Base-by-base conservation (phyloP, 2,113 vertebrate genomes). In the Cynoglossus semilaevis region DNA sequence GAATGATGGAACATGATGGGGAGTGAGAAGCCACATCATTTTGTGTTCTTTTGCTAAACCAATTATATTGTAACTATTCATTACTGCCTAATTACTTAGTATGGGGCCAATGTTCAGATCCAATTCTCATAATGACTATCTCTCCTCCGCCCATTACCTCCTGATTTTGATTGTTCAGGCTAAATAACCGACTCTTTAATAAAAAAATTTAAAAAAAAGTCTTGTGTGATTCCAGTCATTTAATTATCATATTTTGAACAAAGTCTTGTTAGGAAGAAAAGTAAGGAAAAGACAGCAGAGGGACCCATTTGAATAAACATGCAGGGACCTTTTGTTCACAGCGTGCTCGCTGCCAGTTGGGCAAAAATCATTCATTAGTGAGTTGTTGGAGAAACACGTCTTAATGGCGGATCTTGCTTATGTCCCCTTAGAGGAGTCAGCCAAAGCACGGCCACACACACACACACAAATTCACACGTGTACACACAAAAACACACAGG, bases 11-110 rank as follows among this genome's bases (percentile, higher is more conserved):
- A 53, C 50, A 49, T 70, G 62, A 65, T 68, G 51, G 41, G 82
- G 81, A 85, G 79, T 82, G 77, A 84, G 82, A 82, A 77, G 72
- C 52, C 6, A 22, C 51, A 1, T 71, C 60, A 43, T 64, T 63
- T 76, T 76, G 35, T 57, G 58, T 63, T 77, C 72, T 61, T 70
- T 72, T 14, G 38, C 74, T 68, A 62, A 43, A n/a, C 59, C 82
- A 81, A 83, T 85, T 82, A 77, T 58, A 76, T 85, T 84, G 73
- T 79, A 75, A 79, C 84, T 81, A 84, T 86, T 87, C 68, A 85
- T 85, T 85, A 84, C 58, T 61, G 67, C 74, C 63, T 77, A 80
- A 82, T 86, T 85, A 69, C 71, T 72, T 74, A 74, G 63, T 59
- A 74, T 43, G 64, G 72, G 66, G 74, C 76, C 52, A 57, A 44